phyloP scores from a whole-genome alignment of 2,888 invertebrate species.

The Metallyticus violacea region DNA sequence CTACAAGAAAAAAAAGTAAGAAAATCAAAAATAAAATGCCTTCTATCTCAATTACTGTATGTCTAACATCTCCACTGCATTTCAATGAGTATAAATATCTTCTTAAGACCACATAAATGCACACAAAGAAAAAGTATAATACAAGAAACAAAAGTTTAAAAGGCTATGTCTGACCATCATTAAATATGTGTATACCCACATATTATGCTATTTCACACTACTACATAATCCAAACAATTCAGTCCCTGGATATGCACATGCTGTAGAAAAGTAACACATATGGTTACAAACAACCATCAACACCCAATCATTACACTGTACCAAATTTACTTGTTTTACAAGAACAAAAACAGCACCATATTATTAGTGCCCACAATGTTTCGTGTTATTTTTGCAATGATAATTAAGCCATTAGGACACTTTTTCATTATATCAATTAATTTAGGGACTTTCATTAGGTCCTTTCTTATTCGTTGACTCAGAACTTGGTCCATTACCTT shows the following conservation, averaged over 20 bases:
- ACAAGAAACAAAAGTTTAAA: background rate
- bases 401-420: background rate
- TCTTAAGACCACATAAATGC: background rate
- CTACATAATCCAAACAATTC: background rate
- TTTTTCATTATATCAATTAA: background rate
- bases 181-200: background rate
- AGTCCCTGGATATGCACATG: background rate
- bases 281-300: background rate
- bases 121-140: background rate
- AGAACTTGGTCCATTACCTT: constrained; percentile 5
- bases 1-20: background rate
- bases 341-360: background rate
- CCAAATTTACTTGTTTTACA: background rate
- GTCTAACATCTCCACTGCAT: background rate
- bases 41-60: background rate
- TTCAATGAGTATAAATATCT: background rate
- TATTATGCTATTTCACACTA: background rate
- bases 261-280: background rate
- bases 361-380: background rate
- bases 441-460: background rate
- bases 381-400: background rate
- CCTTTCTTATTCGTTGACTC: constrained; percentile 3
- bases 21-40: background rate
- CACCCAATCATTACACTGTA: background rate
- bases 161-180: background rate